Conservation (phyloP, 2,113 vertebrate species). For the Vulpes lagopus region DNA sequence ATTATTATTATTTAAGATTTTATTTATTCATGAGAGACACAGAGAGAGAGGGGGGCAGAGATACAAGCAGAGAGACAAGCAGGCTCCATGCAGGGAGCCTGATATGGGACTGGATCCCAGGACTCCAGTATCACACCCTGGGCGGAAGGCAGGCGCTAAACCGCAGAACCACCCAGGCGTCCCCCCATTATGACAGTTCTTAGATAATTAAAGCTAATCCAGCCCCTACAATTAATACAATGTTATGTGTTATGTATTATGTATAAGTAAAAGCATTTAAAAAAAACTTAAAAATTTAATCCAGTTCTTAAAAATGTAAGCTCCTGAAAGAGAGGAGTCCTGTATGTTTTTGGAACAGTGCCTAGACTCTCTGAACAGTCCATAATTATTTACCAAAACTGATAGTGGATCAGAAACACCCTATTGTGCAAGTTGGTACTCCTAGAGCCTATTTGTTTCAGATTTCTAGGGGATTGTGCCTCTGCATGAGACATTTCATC, state of each 20-base stretch:
- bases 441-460: neutral
- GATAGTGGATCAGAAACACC: neutral
- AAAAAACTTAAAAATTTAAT: neutral
- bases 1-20: too few species aligned
- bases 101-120: too few species aligned
- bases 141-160: too few species aligned
- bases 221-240: neutral
- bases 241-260: neutral
- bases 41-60: too few species aligned
- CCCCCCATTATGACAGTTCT: neutral
- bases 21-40: too few species aligned
- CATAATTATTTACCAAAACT: neutral
- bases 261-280: neutral
- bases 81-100: too few species aligned
- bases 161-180: too few species aligned
- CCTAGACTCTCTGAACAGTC: neutral
- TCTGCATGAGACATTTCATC: constrained; percentile 11
- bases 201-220: constrained; percentile 54
- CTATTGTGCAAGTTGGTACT: neutral
- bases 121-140: too few species aligned
- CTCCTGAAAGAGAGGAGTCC: constrained; percentile 13
- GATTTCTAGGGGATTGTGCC: constrained; percentile 2
- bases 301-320: constrained; percentile 54
- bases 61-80: too few species aligned
- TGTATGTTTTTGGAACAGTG: constrained; percentile 41